phyloP scores from a whole-genome alignment of 92 coral and sea anemone species.

The Galaxea fascicularis region DNA sequence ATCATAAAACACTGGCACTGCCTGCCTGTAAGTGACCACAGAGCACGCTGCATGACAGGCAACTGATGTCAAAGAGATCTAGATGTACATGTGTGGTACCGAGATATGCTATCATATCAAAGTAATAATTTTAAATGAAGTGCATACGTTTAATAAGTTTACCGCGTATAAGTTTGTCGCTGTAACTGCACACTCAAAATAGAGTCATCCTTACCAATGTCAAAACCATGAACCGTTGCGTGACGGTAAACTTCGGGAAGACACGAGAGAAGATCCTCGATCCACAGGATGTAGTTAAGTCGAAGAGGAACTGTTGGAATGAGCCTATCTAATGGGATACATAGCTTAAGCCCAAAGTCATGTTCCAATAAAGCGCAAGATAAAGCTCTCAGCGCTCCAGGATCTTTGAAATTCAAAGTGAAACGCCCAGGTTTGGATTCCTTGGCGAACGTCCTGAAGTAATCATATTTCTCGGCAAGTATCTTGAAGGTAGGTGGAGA shows the following conservation, averaged over 20 bases:
- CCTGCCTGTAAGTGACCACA: too few relatives aligned
- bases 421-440: slow-evolving; percentile 68
- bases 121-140: too few relatives aligned
- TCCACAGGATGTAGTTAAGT: slow-evolving; percentile 90
- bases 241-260: slow-evolving; percentile 38
- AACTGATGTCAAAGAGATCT: too few relatives aligned
- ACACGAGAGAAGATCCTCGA: slow-evolving; percentile 85
- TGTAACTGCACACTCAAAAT: neutral
- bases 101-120: too few relatives aligned
- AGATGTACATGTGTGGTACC: too few relatives aligned
- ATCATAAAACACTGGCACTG: too few relatives aligned
- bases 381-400: slow-evolving; percentile 86
- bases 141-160: too few relatives aligned
- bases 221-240: slow-evolving; percentile 75
- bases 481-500: slow-evolving; percentile 85
- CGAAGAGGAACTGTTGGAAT: slow-evolving; percentile 96
- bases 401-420: slow-evolving; percentile 86
- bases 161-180: neutral
- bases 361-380: slow-evolving; percentile 78
- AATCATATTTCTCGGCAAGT: slow-evolving; percentile 77
- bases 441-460: slow-evolving; percentile 74
- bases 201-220: slow-evolving; percentile 71
- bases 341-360: slow-evolving; percentile 86
- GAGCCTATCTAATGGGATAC: slow-evolving; percentile 87
- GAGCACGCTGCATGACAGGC: too few relatives aligned